These are phyloP conservation scores for Drosophila robusta DNA, from an alignment of 2,888 invertebrate species.

Conservation along the genomic window DNA sequence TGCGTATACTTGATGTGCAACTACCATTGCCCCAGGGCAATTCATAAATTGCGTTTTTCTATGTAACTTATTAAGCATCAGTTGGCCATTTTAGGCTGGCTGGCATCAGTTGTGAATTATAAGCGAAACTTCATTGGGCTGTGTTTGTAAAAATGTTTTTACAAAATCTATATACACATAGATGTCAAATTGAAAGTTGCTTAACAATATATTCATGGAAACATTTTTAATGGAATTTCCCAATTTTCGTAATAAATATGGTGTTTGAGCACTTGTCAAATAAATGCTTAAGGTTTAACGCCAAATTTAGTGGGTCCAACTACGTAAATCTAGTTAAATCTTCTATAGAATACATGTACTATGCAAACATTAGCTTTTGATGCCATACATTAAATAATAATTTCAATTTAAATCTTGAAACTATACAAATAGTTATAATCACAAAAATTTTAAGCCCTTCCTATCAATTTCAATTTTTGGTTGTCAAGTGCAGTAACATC, in stretches of 20 bases:
- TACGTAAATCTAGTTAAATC: too few relatives aligned
- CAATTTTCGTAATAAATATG: too few relatives aligned
- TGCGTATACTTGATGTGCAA: conserved; percentile 33
- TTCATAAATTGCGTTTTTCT: neutral
- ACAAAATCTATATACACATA: neutral
- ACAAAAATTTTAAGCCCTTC: neutral
- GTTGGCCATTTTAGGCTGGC: too few relatives aligned
- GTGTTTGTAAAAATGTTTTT: neutral
- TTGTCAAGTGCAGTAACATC: conserved; percentile 13
- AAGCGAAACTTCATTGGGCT: neutral
- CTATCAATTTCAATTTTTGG: neutral
- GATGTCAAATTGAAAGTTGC: neutral
- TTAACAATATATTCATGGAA: neutral
- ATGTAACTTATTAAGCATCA: neutral
- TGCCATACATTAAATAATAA: too few relatives aligned
- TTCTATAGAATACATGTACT: too few relatives aligned
- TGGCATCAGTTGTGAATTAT: neutral
- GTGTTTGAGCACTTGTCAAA: too few relatives aligned
- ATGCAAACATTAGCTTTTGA: too few relatives aligned
- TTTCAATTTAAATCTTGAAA: too few relatives aligned
- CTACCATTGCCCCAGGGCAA: neutral
- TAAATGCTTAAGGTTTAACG: too few relatives aligned
- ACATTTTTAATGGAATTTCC: neutral
- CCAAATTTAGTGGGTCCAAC: too few relatives aligned
- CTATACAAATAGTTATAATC: too few relatives aligned